phyloP scores from a whole-genome alignment of 1,140 invertebrate species.

The Stratiolaelaps scimitus region DNA sequence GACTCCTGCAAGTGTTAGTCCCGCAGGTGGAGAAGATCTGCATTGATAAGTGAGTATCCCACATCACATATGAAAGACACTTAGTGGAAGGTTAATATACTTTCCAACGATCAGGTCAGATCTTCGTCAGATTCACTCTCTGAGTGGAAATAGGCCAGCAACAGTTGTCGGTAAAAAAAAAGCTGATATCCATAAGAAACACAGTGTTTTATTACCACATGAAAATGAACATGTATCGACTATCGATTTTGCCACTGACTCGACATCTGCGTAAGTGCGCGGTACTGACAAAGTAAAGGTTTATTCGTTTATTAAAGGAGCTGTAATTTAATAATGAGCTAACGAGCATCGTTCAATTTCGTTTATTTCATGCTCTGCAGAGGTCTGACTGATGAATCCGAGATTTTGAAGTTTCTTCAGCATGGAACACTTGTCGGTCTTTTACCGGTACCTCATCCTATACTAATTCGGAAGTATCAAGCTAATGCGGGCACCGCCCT shows the following conservation, averaged over 20 bases:
- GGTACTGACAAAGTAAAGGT: no score
- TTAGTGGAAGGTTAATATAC: constrained; percentile 26
- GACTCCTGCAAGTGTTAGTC: constrained; percentile 90
- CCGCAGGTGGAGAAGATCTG: constrained; percentile 99
- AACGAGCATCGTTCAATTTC: no score
- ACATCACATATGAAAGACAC: not conserved
- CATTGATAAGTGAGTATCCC: constrained; percentile 79
- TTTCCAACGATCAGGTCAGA: no score
- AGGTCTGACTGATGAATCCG: constrained; percentile 96
- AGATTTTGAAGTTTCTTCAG: constrained; percentile 96
- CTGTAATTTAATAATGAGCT: no score
- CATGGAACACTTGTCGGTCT: constrained; percentile 95
- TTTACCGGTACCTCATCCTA: constrained; percentile 95
- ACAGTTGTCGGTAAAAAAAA: no score
- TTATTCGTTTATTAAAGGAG: no score
- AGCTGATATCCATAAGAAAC: no score
- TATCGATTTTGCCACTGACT: no score
- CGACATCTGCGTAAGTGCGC: no score
- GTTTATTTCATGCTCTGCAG: constrained; percentile 44
- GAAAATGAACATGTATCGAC: no score
- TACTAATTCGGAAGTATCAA: constrained; percentile 88
- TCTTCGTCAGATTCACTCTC: not conserved
- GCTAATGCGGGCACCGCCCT: constrained; percentile 93
- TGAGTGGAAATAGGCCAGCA: no score
- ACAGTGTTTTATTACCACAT: no score